A percentile compares a stretch with the other conserved stretches of the same genome.
These are phyloP conservation scores for Rambutsinella grinnellia DNA, from an alignment of 2,888 invertebrate species.

Conservation along the genomic window DNA sequence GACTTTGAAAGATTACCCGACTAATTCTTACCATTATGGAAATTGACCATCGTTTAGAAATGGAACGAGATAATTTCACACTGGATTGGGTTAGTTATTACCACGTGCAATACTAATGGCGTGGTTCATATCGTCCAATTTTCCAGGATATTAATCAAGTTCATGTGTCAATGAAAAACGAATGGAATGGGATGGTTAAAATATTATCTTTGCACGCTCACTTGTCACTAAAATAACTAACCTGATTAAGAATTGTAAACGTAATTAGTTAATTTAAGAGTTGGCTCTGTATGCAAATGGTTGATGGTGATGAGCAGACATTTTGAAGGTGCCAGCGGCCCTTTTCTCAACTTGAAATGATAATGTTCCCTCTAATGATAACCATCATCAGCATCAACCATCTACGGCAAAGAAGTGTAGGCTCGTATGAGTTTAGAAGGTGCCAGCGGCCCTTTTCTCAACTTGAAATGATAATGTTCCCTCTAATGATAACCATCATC, in stretches of 20 bases:
- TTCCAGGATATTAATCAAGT: conserved; percentile 45
- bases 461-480: too few relatives aligned
- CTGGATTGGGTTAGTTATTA: neutral
- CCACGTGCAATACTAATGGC: neutral
- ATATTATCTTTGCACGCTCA: conserved; percentile 29
- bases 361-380: too few relatives aligned
- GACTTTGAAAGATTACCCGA: conserved; percentile 50
- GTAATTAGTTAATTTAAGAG: too few relatives aligned
- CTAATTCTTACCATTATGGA: conserved; percentile 50
- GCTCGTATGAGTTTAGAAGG: too few relatives aligned
- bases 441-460: too few relatives aligned
- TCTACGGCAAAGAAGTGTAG: too few relatives aligned
- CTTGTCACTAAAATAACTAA: neutral
- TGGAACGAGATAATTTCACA: conserved; percentile 37
- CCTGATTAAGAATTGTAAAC: too few relatives aligned
- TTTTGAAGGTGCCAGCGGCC: neutral
- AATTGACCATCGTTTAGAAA: conserved; percentile 15
- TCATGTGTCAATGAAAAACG: conserved; percentile 23
- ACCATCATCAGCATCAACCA: too few relatives aligned
- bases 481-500: too few relatives aligned
- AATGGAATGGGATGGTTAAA: neutral
- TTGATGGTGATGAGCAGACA: too few relatives aligned
- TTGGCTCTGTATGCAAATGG: too few relatives aligned
- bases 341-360: too few relatives aligned
- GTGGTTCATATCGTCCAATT: conserved; percentile 23